Evolutionary conservation across 2,797 vertebrate genomes (phyloP).

Genomic region (Sarcoramphus papa): DNA sequence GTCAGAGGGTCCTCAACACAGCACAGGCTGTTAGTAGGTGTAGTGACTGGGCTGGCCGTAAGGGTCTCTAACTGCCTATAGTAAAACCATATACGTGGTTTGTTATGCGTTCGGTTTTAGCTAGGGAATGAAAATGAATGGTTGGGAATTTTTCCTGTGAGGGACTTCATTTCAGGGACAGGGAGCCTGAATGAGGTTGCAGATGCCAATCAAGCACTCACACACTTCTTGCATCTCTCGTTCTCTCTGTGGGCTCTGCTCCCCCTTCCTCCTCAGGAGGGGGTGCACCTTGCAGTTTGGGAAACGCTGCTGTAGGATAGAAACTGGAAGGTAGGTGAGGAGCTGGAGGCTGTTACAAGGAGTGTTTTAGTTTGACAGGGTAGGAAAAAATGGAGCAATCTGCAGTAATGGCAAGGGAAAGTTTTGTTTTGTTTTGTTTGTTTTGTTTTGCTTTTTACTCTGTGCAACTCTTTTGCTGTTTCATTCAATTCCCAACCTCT

Average conservation of each 20-base stretch:
- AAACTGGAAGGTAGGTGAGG: neutral
- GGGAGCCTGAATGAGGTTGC: neutral
- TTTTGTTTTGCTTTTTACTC: neutral
- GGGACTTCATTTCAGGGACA: neutral
- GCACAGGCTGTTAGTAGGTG: neutral
- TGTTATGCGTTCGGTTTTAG: neutral
- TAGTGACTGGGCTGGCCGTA: neutral
- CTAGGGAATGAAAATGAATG: neutral
- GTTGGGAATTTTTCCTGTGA: neutral
- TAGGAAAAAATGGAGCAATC: slow-evolving; percentile 9
- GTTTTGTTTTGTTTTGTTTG: neutral
- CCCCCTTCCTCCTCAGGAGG: neutral
- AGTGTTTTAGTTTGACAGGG: neutral
- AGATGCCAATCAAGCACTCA: neutral
- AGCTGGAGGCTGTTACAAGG: neutral
- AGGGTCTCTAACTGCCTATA: neutral
- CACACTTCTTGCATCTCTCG: neutral
- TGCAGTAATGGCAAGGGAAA: neutral
- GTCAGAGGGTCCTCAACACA: neutral
- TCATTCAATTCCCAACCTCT: slow-evolving; percentile 37
- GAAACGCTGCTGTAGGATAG: neutral
- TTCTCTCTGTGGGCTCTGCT: neutral
- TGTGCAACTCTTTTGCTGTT: neutral
- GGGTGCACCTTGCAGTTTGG: neutral
- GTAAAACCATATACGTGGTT: neutral